Base-by-base conservation (phyloP, 1,140 invertebrate genomes). In the Drosophila pruinosa region DNA sequence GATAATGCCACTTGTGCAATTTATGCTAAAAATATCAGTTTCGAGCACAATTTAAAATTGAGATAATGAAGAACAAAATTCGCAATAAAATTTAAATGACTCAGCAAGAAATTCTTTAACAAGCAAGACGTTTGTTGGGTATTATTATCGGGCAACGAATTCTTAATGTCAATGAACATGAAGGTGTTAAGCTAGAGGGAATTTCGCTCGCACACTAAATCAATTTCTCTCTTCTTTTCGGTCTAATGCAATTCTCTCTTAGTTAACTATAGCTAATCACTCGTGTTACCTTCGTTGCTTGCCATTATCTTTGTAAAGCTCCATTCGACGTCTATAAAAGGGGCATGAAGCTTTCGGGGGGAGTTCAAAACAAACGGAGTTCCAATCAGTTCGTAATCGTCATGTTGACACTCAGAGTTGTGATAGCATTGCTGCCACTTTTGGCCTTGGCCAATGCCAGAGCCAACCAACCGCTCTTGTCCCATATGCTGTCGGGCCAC, bases 261-360 rank as follows among this genome's bases (percentile, higher is more conserved):
- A 12, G 41, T 22, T 26, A 4, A 2, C 5, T 17, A 7, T 17
- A 17, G 6, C 8, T 54, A 15, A 21, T 45, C 39, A 17, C 10
- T 26, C 17, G 4, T 6, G 8, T 7, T 22, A 8, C 22, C 19
- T 15, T 34, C 21, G 14, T 15, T 34, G 14, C 53, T 65, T 74
- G 65, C 65, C 72, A 4, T 7, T n/a, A n/a, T 2, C 1, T 10
- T 10, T 17, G 7, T 3, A 64, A 83, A 82, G 79, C 79, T 78
- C 47, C 10, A 10, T 36, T 12, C 10, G 19, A 7, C 6, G 3
- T 3, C 10, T 67, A 82, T 78, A 78, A 68, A 78, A 78, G 7
- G 3, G 12, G 34, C 14, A 4, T 2, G 39, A 12, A 62, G 70
- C 48, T 68, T 72, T 3, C 43, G 63, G 50, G 19, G 38, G n/a